Conservation (phyloP, 2,113 vertebrate species). For the Apteryx mantelli region DNA sequence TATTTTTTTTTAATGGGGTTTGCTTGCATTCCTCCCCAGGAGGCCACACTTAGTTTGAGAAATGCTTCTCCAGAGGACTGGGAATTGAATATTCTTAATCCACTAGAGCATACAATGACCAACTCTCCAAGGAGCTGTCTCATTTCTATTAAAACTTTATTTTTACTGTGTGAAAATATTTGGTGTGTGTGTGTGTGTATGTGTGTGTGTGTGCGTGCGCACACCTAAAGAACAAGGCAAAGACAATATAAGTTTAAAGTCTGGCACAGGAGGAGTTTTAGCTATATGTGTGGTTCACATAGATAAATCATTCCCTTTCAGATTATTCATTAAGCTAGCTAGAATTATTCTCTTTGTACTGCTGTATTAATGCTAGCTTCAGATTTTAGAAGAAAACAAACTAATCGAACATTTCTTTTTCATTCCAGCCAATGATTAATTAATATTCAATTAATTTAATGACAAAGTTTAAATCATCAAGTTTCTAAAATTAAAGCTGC, state of each 20-base stretch:
- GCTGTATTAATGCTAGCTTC: not conserved
- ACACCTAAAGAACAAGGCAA: not conserved
- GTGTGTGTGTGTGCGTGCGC: too few species aligned
- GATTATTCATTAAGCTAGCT: slow-evolving; percentile 61
- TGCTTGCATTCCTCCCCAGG: slow-evolving; percentile 10
- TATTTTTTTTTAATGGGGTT: not conserved
- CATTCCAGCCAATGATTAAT: not conserved
- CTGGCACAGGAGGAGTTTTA: slow-evolving; percentile 44
- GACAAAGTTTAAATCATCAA: not conserved
- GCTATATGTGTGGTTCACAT: slow-evolving; percentile 42
- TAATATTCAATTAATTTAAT: slow-evolving; percentile 38
- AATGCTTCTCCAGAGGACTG: slow-evolving; percentile 25
- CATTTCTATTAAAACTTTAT: slow-evolving; percentile 31
- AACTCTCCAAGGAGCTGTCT: slow-evolving; percentile 11
- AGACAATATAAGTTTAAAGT: slow-evolving; percentile 46
- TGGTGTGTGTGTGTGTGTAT: not conserved
- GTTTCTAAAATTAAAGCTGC: slow-evolving; percentile 30
- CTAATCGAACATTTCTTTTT: not conserved
- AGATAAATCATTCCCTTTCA: slow-evolving; percentile 67
- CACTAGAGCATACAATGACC: slow-evolving; percentile 9
- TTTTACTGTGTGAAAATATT: slow-evolving; percentile 44
- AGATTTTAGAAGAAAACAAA: slow-evolving; percentile 40
- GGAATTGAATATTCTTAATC: slow-evolving; percentile 54
- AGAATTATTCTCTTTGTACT: slow-evolving; percentile 39
- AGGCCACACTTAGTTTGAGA: not conserved